Percentiles rank a stretch among this genome's conserved stretches.
Conservation (phyloP, 1,140 invertebrate genomes). For the Cydia fagiglandana region DNA sequence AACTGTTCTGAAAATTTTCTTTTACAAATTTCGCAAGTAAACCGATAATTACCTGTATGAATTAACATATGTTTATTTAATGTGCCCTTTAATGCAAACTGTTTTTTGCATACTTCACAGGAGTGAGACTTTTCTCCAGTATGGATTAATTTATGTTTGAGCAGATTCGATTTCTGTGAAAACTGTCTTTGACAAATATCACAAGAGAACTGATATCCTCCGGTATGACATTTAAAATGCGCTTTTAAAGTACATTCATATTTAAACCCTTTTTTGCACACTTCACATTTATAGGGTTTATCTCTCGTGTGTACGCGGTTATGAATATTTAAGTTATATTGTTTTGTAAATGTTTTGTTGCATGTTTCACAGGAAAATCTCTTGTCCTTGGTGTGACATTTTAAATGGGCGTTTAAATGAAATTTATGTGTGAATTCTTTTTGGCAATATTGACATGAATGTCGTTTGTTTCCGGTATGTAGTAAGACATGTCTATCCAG, state of each 20-base stretch:
- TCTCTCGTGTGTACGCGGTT: conserved; percentile 3
- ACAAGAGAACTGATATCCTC: background rate
- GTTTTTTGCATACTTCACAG: background rate
- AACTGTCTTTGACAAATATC: conserved; percentile 1
- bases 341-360: background rate
- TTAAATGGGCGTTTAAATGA: conserved; percentile 4
- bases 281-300: background rate
- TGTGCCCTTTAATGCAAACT: background rate
- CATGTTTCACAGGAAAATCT: conserved; percentile 1
- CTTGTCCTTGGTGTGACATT: background rate
- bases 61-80: background rate
- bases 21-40: conserved; percentile 12
- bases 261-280: conserved; percentile 20
- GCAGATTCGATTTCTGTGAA: background rate
- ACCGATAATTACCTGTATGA: background rate
- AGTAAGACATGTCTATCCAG: background rate
- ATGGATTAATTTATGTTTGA: background rate
- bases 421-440: background rate
- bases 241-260: conserved; percentile 11
- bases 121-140: background rate
- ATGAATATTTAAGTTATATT: conserved; percentile 13
- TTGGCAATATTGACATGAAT: background rate
- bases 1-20: background rate
- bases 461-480: background rate
- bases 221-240: conserved; percentile 2